Conservation (phyloP, 2,888 invertebrate genomes). For the Mythimna ferrago region DNA sequence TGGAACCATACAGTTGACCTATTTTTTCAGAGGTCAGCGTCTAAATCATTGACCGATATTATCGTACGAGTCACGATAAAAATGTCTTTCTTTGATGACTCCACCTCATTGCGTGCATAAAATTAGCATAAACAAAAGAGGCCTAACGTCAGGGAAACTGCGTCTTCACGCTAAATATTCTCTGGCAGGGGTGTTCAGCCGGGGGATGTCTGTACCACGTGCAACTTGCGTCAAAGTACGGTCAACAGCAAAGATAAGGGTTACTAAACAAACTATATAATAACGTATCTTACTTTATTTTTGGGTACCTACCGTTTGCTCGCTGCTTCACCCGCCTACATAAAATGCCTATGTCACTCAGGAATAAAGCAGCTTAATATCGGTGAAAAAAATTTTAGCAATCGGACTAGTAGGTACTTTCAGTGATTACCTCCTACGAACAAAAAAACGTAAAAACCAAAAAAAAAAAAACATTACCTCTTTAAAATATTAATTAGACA, state of each 20-base stretch:
- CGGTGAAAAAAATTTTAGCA: too few relatives aligned
- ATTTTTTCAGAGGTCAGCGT: constrained; percentile 21
- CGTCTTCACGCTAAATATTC: constrained; percentile 39
- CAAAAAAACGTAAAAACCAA: too few relatives aligned
- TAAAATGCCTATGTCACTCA: too few relatives aligned
- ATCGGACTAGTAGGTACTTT: too few relatives aligned
- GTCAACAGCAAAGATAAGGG: background rate
- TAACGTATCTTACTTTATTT: too few relatives aligned
- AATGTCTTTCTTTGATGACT: background rate
- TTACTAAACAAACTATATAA: too few relatives aligned
- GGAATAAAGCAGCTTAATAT: too few relatives aligned
- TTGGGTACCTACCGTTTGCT: too few relatives aligned
- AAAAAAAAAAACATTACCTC: too few relatives aligned
- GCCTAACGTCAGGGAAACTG: constrained; percentile 11
- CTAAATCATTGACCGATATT: constrained; percentile 7
- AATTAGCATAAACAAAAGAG: constrained; percentile 13
- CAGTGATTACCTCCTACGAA: too few relatives aligned
- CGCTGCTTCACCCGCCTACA: too few relatives aligned
- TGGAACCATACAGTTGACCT: constrained; percentile 20
- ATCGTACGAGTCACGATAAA: background rate
- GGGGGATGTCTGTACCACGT: constrained; percentile 37
- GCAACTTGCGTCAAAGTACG: constrained; percentile 44
- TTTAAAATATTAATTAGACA: too few relatives aligned
- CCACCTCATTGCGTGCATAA: constrained; percentile 2
- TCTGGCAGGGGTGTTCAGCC: background rate